A percentile compares a stretch with the other conserved stretches of the same genome.
phyloP scores from a whole-genome alignment of 1,140 invertebrate genomes.

The Hylyphantes graminicola region DNA sequence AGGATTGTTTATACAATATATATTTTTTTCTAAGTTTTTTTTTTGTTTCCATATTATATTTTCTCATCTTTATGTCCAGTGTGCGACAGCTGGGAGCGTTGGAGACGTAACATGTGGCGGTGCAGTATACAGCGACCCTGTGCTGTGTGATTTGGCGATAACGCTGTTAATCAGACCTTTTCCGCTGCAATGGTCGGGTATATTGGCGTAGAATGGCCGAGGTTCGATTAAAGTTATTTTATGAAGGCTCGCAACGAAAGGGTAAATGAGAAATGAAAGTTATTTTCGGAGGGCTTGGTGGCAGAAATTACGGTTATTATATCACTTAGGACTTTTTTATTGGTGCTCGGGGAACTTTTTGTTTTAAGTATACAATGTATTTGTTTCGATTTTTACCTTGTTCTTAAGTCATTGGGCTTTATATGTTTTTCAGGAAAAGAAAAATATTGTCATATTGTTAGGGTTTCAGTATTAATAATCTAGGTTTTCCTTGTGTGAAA shows the following conservation, averaged over 20 bases:
- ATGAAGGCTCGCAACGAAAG: not conserved
- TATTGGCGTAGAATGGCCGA: not conserved
- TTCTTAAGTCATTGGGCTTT: no score
- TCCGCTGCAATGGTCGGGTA: constrained; percentile 22
- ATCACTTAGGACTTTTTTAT: no score
- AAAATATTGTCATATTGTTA: no score
- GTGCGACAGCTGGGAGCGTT: constrained; percentile 23
- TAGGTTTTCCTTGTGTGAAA: no score
- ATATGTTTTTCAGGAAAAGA: no score
- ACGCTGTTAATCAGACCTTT: constrained; percentile 39
- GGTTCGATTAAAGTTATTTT: constrained; percentile 33
- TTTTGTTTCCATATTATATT: not conserved
- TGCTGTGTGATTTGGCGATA: constrained; percentile 10
- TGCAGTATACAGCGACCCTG: constrained; percentile 12
- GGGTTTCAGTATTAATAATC: no score
- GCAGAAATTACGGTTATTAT: not conserved
- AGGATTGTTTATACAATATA: constrained; percentile 43
- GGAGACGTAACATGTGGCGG: constrained; percentile 34
- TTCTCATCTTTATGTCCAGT: constrained; percentile 25
- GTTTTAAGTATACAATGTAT: no score
- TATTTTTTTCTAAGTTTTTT: constrained; percentile 10
- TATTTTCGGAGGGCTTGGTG: not conserved
- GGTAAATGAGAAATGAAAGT: not conserved
- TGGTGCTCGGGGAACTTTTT: no score
- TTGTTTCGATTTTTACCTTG: no score